Base-by-base conservation (phyloP, 1,140 invertebrate species). In the Philaenus spumarius region DNA sequence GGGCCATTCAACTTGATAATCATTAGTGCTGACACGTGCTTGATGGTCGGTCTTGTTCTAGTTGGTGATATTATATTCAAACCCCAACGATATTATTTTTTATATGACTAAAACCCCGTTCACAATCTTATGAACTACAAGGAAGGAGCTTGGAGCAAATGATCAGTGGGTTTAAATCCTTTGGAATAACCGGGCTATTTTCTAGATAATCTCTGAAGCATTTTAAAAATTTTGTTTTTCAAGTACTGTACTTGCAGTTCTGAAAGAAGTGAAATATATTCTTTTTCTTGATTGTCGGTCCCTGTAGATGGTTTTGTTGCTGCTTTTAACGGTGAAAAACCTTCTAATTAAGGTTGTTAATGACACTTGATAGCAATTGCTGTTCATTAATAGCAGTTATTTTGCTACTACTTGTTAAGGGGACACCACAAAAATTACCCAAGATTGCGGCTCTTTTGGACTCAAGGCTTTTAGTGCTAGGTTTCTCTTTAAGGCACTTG, bases 161-260 rank as follows among this genome's bases (percentile, higher is more conserved):
- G 11, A 48, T 17, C 22, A 48, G 42, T 17, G 46, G 46, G 22
- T 48, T 48, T 48, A 48, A 23, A 24, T 48, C 46, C 22, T 48
- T 19, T 24, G 22, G 22, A 48, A 48, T 45, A 19, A 19, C 20
- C 7, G 46, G 11, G 46, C 46, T 24, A 22, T 48, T 48, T 55
- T 43, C 34, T 22, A 55, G 19, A 26, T 55, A 55, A 55, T 55
- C 53, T 55, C 53, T 55, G 53, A 20, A 55, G 37, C 37, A 45
- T 11, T 45, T 55, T 26, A 45, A 45, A 20, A 55, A 45, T 43
- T 55, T 55, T n/a, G 17, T 14, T 43, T 7, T 55, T 55, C 19
- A 35, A 45, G 43, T 55, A 6, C 14, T 45, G 53, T 14, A 55
- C 53, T 55, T 55, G 9, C 39, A 55, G 37, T 55, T 55, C 53